phyloP scores from a whole-genome alignment of 2,888 invertebrate species.

The Punctoribates punctum region DNA sequence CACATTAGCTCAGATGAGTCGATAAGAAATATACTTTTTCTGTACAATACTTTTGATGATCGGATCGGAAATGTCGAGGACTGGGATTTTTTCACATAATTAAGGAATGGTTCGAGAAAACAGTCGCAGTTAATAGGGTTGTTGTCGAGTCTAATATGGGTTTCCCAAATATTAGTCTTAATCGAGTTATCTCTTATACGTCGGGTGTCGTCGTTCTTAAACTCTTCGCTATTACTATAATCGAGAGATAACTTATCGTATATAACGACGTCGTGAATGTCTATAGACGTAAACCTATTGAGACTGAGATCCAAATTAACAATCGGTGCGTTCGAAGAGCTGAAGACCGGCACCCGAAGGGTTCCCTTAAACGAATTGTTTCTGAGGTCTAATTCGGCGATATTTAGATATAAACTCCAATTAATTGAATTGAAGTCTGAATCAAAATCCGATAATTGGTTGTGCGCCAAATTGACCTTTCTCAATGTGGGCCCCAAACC shows the following conservation, averaged over 20 bases:
- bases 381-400: slow-evolving; percentile 47
- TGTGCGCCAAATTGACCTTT: slow-evolving; percentile 65
- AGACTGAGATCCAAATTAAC: slow-evolving; percentile 40
- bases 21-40: slow-evolving; percentile 42
- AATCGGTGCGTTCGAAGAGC: slow-evolving; percentile 38
- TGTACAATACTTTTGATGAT: slow-evolving; percentile 3
- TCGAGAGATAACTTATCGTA: slow-evolving; percentile 33
- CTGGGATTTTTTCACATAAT: slow-evolving; percentile 34
- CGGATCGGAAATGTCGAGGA: background rate
- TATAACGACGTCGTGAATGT: slow-evolving; percentile 35
- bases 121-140: slow-evolving; percentile 45
- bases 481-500: slow-evolving; percentile 65
- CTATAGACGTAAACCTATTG: slow-evolving; percentile 40
- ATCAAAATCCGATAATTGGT: slow-evolving; percentile 63
- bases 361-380: slow-evolving; percentile 44
- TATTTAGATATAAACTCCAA: slow-evolving; percentile 46
- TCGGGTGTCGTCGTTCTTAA: background rate
- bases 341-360: slow-evolving; percentile 41
- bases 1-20: slow-evolving; percentile 38
- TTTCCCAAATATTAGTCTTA: slow-evolving; percentile 35
- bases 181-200: slow-evolving; percentile 21
- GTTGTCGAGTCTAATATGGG: slow-evolving; percentile 39
- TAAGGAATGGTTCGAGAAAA: slow-evolving; percentile 42
- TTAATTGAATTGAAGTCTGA: slow-evolving; percentile 61
- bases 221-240: background rate